Evolutionary conservation across 1,140 invertebrate species (phyloP), one percentile per base, ranked within the genome.

Genomic region (Habropoda laboriosa): DNA sequence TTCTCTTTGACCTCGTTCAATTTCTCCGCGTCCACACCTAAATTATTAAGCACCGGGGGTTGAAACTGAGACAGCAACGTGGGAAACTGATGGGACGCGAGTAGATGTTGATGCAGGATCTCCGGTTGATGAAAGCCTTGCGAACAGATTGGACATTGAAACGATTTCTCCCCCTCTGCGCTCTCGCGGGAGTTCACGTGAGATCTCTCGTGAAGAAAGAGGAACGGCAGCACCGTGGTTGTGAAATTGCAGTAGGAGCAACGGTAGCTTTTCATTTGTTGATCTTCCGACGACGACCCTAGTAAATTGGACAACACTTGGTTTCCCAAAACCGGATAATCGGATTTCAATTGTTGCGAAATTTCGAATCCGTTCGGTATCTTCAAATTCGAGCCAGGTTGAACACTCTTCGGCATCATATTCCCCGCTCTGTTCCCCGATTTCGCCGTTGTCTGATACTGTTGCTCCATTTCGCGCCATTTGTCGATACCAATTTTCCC

Each of bases 201-300:
- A 21, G 96, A 96, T 83, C 97, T 95, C 89, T 99, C 98, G 93
- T 99, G 98, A 35, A 98, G 96, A 91, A 98, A 98, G 72, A 98
- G 94, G 89, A 98, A 97, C 35, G 97, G 97, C 73, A 98, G 94
- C 86, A 98, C 96, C 70, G 96, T 95, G 24, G 97, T 98, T n/a
- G 96, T 96, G 90, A 98, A 98, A 55, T 96, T 95, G 88, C 98
- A 99, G 87, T 97, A 96, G 1, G 96, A 96, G 92, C 98, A 98
- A 60, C 97, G 96, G 91, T 98, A 98, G 38, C 95, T 95, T 91
- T 98, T 97, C 58, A 91, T 76, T 80, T 91, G 92, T 79, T 94
- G 92, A 55, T 94, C 92, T 49, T 90, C 94, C 74, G 87, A 93
- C 45, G 93, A 90, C 1, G 92, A 91, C 0, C 94, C 94, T 49